Base-by-base conservation (phyloP, 2,797 vertebrate species). In the Glyptemys insculpta region DNA sequence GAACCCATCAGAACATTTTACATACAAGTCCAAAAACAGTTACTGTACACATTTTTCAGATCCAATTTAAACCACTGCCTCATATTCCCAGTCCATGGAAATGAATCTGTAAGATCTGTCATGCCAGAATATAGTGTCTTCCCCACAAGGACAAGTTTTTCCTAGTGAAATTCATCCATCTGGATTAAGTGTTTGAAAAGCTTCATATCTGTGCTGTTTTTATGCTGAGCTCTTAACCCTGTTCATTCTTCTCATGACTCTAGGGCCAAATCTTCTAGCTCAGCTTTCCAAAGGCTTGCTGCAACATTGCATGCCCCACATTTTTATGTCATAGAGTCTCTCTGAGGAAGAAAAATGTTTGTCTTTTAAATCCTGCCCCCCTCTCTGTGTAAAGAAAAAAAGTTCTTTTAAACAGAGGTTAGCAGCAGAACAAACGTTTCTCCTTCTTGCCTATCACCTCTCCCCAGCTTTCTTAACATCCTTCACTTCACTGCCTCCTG, bases 291-390 rank as follows among this genome's bases (percentile, higher is more conserved):
- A 59, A 92, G 52, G 90, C 79, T 44, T 83, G 52, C 59, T 44
- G 53, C 44, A 72, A 94, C 88, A 94, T 53, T 79, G 86, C 95
- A 85, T 0, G 11, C 81, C 79, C 68, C 23, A 29, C 56, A 47
- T 92, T 96, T 95, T 68, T 97, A 91, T 92, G 94, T 94, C 91
- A 92, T 87, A 93, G 87, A 80, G 85, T 87, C 59, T 31, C 87
- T 85, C 57, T 80, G 37, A 79, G 27, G 54, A 90, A 87, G 86
- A 50, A 88, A 91, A 95, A 88, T 86, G 15, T 15, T 85, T 89
- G 50, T 93, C 57, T 95, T 74, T 85, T 50, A 91, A 85, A 52
- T 84, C 44, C 31, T 92, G 76, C 76, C 6, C 19, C 65, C 41
- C 31, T 52, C 44, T 81, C 59, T 83, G 44, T 27, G 14, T 31